Conservation (phyloP, 2,113 vertebrate species). For the Lota lota region DNA sequence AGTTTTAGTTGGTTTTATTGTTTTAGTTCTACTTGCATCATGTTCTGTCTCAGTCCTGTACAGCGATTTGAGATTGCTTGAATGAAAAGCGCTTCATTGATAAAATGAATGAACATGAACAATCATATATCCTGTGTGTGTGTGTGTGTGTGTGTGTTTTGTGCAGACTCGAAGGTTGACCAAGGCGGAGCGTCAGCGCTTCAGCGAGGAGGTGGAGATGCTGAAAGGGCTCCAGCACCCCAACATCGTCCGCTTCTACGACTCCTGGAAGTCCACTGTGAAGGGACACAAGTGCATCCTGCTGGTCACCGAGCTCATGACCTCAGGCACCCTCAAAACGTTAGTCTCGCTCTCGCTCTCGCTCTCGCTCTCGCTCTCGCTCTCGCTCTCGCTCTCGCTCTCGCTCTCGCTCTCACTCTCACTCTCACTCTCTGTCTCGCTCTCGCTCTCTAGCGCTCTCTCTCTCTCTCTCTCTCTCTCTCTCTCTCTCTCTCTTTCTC, state of each 20-base stretch:
- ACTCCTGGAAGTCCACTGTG: slow-evolving; percentile 92
- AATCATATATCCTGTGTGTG: too few species aligned
- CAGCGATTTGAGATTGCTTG: too few species aligned
- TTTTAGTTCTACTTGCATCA: too few species aligned
- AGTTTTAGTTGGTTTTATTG: too few species aligned
- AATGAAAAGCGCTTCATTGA: too few species aligned
- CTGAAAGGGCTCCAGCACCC: slow-evolving; percentile 96
- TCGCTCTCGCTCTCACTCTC: background rate
- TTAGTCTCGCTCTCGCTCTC: slow-evolving; percentile 58
- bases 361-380: background rate
- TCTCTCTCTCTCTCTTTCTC: background rate
- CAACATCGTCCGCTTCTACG: slow-evolving; percentile 97
- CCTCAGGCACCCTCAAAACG: slow-evolving; percentile 97
- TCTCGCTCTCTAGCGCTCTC: background rate
- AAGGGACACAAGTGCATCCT: slow-evolving; percentile 95
- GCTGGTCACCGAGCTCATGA: slow-evolving; percentile 97
- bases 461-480: background rate
- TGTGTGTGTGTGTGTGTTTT: background rate
- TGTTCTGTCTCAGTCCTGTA: too few species aligned
- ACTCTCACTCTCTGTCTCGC: background rate
- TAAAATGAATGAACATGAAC: too few species aligned
- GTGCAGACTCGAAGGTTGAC: slow-evolving; percentile 90
- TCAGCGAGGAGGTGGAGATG: slow-evolving; percentile 98
- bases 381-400: background rate
- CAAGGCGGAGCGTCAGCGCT: slow-evolving; percentile 88